Base-by-base conservation (phyloP, 2,888 invertebrate genomes). In the Electrophaes corylata region DNA sequence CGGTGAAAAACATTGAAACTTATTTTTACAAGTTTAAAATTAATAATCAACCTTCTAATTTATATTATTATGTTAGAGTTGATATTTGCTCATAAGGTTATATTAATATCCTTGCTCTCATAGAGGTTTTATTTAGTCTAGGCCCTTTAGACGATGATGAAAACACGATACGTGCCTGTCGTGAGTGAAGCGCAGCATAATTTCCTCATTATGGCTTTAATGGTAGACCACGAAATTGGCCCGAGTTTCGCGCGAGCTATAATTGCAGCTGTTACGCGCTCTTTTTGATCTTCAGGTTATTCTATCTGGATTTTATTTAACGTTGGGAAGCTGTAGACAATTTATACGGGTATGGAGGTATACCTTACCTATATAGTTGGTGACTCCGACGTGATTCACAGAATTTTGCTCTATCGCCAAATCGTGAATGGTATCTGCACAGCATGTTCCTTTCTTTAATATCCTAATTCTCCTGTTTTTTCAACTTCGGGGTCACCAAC, bases 191-290 rank as follows among this genome's bases (percentile, higher is more conserved):
- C 65, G 62, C 71, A 76, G 78, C 75, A 84, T 83, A 83, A 85
- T 86, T 80, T 72, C 66, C 78, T 84, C 79, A 85, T 86, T 83
- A 86, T 76, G 61, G 67, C 71, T 64, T 76, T 86, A 85, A 86
- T 85, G 71, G 79, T 66, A 69, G 70, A 73, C 78, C 75, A 76
- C 66, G 69, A 75, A 83, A 85, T 84, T 84, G 80, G 74, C 71
- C 67, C 60, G 66, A 73, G 78, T 80, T 81, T 81, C 75, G 76
- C 79, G 72, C 77, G 74, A 69, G 50, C 62, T 46, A 69, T 81
- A 80, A 83, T 81, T 70, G 73, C 69, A 63, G 65, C 69, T 65
- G 70, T 69, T 69, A 70, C 69, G 60, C 54, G 53, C 64, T 67
- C 67, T 62, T 68, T 73, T 66, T 66, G 65, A 69, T 70, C 69